Base-by-base conservation (phyloP, 2,888 invertebrate genomes). In the Pasiphila rectangulata region DNA sequence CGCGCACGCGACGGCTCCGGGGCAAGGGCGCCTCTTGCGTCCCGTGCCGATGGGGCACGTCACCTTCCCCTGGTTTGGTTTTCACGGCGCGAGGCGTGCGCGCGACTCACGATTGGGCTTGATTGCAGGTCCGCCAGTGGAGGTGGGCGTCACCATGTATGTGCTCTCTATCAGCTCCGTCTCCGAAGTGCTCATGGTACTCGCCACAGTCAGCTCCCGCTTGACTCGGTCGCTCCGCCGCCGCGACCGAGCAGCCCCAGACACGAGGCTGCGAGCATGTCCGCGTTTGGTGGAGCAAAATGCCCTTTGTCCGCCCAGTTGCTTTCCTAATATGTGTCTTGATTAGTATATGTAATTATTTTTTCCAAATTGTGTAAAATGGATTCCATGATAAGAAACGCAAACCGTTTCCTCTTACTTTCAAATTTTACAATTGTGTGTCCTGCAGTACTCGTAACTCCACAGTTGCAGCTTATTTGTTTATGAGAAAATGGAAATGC, bases 101-200 rank as follows among this genome's bases (percentile, higher is more conserved):
- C 73, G 72, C 72, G 63, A 83, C 85, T 87, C 78, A 87, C 81
- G 56, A 80, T 82, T 85, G 86, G 86, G 75, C 85, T 87, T 89
- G 85, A 85, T 91, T 96, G 90, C 95, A 97, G 97, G 96, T 94
- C 95, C 95, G 90, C 96, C 98, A 83, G 98, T 98, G 91, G 96
- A 96, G 90, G 97, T 98, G 89, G 96, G 97, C 89, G 96, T 98
- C 91, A 97, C 97, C 91, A 96, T 98, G 95, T 97, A 96, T 93
- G 97, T 98, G 91, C 94, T 97, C 91, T 96, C 96, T 92, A 98
- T 98, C 94, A 96, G 96, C 92, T 96, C 97, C 90, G 96, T 98
- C 90, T 97, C 97, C 90, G 98, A 98, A 94, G 97, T 97, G 90
- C 94, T 96, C 93, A 98, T 97, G 97, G 97, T 97, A 95, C 87